Evolutionary conservation across 1,140 invertebrate species (phyloP).

Genomic region (Arctopsyche grandis): DNA sequence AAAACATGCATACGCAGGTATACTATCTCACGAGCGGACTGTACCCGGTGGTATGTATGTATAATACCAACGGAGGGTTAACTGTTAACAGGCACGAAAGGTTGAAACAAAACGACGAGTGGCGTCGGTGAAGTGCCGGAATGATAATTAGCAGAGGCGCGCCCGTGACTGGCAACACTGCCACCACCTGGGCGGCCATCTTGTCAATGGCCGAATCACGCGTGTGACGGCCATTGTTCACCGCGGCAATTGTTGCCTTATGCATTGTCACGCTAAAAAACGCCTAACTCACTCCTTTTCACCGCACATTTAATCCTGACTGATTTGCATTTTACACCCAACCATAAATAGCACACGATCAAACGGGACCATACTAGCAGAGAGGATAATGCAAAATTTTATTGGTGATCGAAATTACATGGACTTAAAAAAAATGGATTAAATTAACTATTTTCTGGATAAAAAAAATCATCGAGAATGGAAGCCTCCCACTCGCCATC

Average conservation of each 20-base stretch:
- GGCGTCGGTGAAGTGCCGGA: slow-evolving; percentile 45
- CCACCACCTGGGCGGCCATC: slow-evolving; percentile 43
- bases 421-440: too few relatives aligned
- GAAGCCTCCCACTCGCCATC: too few relatives aligned
- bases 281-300: too few relatives aligned
- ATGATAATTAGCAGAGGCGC: slow-evolving; percentile 52
- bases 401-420: too few relatives aligned
- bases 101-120: slow-evolving; percentile 35
- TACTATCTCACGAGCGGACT: neutral
- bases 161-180: slow-evolving; percentile 46
- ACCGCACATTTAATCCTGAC: too few relatives aligned
- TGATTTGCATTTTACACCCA: too few relatives aligned
- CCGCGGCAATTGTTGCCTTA: slow-evolving; percentile 7
- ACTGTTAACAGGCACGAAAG: slow-evolving; percentile 10
- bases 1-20: neutral
- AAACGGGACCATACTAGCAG: too few relatives aligned
- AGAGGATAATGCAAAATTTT: too few relatives aligned
- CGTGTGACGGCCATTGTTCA: slow-evolving; percentile 19
- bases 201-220: slow-evolving; percentile 29
- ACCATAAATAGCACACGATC: too few relatives aligned
- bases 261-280: neutral
- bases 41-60: neutral
- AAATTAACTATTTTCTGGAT: too few relatives aligned
- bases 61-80: neutral
- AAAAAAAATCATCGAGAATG: too few relatives aligned